Base-by-base conservation (phyloP, 2,888 invertebrate species). In the Rapana venosa region DNA sequence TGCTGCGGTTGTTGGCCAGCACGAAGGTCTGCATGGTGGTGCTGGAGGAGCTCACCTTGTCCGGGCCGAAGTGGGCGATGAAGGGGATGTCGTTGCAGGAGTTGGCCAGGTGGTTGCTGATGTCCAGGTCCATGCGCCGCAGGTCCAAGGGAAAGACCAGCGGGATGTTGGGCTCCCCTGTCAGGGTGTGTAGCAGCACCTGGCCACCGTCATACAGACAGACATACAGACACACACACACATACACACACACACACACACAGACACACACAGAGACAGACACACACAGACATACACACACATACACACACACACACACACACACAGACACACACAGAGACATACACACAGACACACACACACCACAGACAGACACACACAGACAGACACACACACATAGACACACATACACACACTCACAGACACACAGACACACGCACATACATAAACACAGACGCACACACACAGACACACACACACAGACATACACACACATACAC, bases 81-180 rank as follows among this genome's bases (percentile, higher is more conserved):
- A 90, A 36, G 11, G 90, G 90, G 47, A 90, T 87, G 74, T 90
- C 90, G 70, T 84, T 90, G 85, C 83, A 89, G 77, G 35, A 87
- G 87, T 89, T 87, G 87, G 87, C 89, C 36, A 87, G 17, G 26
- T 61, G 35, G 77, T 61, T 36, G 77, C 30, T 58, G 35, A 84
- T 30, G 90, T 89, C 90, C 8, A 36, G 30, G 74, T 58, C 81
- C 81, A 74, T 77, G 17, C 70, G 30, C 32, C 89, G 89, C 20
- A 90, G 87, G 77, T 89, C 89, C 58, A 90, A 30, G 58, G 89
- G 89, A 30, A 89, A 89, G 74, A 89, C 83, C 2, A 90, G 87
- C 17, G 87, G 87, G 56, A 90, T 61, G 26, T 36, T 77, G 8
- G 56, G 20, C 32, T 89, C 89, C 8, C 89, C 89, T 0, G 90